Percentiles rank a stretch among this genome's conserved stretches.
phyloP scores from a whole-genome alignment of 2,113 vertebrate genomes.

The Psilopsiagon aurifrons region DNA sequence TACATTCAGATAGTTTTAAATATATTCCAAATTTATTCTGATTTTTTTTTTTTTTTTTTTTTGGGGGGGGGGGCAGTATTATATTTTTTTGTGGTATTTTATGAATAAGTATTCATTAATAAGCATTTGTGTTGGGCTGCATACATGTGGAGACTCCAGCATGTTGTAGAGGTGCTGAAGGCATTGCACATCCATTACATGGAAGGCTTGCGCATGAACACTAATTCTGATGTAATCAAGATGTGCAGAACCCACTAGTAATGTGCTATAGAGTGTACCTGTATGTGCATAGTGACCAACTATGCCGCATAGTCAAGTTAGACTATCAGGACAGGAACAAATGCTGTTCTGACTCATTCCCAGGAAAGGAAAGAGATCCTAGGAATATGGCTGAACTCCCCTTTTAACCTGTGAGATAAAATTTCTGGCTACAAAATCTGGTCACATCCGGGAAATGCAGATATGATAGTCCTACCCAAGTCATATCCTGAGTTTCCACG shows the following conservation, averaged over 20 bases:
- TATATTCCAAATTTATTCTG: not conserved
- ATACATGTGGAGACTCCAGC: not conserved
- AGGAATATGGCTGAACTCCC: not conserved
- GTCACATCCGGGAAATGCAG: not conserved
- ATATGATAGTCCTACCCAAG: not conserved
- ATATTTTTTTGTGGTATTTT: not conserved
- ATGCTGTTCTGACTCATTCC: not conserved
- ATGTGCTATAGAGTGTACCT: not conserved
- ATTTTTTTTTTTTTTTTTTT: not conserved
- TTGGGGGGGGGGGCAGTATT: not conserved
- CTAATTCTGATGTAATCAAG: not conserved
- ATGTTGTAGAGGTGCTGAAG: not conserved
- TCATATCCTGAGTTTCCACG: not conserved
- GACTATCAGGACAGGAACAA: not conserved
- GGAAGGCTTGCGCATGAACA: not conserved
- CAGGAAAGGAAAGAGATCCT: not conserved
- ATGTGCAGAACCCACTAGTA: not conserved
- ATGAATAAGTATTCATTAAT: not conserved
- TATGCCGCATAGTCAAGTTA: not conserved
- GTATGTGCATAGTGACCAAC: accelerated
- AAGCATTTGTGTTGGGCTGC: not conserved
- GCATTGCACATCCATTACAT: not conserved
- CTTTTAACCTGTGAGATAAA: not conserved
- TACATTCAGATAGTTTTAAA: not conserved
- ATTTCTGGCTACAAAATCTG: not conserved